Base-by-base conservation (phyloP, 2,113 vertebrate genomes). In the Xiphias gladius region DNA sequence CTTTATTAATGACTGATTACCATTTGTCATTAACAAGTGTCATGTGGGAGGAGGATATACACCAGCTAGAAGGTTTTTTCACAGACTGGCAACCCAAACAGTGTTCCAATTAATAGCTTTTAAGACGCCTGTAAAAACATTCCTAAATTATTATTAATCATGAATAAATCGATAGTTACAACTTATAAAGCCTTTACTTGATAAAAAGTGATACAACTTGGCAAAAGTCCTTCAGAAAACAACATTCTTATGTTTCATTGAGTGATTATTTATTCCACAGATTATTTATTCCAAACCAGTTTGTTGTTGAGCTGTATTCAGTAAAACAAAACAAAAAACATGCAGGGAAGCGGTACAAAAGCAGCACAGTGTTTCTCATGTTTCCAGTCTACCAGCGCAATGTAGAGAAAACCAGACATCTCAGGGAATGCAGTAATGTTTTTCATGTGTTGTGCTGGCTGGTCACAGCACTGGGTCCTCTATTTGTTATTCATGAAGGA, bases 401-500 rank as follows among this genome's bases (percentile, higher is more conserved):
- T 76, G 84, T 73, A 63, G 74, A 85, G 88, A 79, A 83, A 89
- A 79, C 81, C 87, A 92, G 89, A 92, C 87, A 69, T 84, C 76
- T 91, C 68, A 72, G 90, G 87, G 92, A 88, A 90, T 86, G 90
- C 93, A 82, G 86, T 94, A 94, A 94, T 95, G 93, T 94, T 93
- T 94, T 91, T 94, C 91, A 93, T 93, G 93, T 94, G 93, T 94
- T 93, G 91, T 89, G 89, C 88, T 92, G 90, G 86, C 89, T 88
- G 89, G 89, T 92, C 90, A 72, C 88, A 90, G 91, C 83, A 73
- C 89, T 59, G 72, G 91, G 73, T 89, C 82, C 84, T 91, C 90
- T 87, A 93, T 95, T 95, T 94, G 94, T 93, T 93, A 95, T 94
- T 95, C 94, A 94, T 95, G 93, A 95, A 94, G 94, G 94, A 94